phyloP scores from a whole-genome alignment of 2,888 invertebrate genomes.

The Chromoteleia sp. region DNA sequence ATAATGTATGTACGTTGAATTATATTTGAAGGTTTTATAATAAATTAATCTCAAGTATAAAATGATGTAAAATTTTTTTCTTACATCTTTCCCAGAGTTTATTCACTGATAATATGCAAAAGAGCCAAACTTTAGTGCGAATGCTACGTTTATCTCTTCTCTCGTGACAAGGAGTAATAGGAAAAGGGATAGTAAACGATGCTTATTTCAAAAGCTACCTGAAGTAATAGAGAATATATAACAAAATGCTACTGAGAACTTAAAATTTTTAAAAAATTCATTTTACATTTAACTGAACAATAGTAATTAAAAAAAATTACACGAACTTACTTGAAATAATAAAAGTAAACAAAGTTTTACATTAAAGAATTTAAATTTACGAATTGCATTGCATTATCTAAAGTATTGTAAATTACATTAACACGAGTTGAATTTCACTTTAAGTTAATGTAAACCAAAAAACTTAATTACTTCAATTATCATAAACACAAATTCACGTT shows the following conservation, averaged over 20 bases:
- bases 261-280: background rate
- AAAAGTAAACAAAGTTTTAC: too few species aligned
- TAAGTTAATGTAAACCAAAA: too few species aligned
- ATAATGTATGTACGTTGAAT: conserved; percentile 4
- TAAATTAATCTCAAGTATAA: background rate
- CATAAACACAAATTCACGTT: background rate
- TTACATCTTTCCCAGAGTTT: background rate
- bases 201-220: background rate
- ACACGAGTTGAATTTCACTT: background rate
- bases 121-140: background rate
- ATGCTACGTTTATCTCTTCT: conserved; percentile 2
- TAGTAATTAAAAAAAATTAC: too few species aligned
- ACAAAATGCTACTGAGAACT: background rate
- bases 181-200: conserved; percentile 5
- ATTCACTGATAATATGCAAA: conserved; percentile 14
- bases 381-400: too few species aligned
- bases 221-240: background rate
- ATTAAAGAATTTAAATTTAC: too few species aligned
- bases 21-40: conserved; percentile 4
- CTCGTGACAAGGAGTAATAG: conserved; percentile 7
- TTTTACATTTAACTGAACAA: background rate
- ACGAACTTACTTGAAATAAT: too few species aligned
- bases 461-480: background rate
- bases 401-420: too few species aligned
- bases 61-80: background rate